Conservation (phyloP, 92 coral and sea anemone species). For the Pocillopora grandis region DNA sequence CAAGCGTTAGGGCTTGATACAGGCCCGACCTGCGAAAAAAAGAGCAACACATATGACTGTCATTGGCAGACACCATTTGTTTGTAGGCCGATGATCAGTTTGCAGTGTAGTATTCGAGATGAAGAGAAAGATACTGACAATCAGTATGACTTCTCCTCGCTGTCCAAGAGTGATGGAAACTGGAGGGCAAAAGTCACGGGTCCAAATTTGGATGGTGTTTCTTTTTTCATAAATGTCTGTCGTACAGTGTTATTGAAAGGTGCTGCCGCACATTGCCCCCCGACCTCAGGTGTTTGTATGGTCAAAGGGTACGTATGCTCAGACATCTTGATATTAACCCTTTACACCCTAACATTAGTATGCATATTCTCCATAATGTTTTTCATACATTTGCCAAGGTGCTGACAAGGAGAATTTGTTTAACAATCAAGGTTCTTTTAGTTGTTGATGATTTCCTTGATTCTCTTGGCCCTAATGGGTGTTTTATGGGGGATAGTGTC, state of each 20-base stretch:
- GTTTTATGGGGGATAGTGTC: too few species aligned
- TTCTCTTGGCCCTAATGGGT: not conserved
- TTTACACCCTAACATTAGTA: too few species aligned
- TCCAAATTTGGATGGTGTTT: conserved; percentile 1
- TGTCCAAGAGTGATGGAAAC: conserved; percentile 65
- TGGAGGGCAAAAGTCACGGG: conserved; percentile 65
- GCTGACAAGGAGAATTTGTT: too few species aligned
- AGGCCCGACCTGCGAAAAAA: conserved; percentile 41
- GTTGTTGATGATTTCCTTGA: not conserved
- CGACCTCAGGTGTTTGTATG: conserved; percentile 87
- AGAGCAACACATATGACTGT: conserved; percentile 23
- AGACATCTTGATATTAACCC: not conserved
- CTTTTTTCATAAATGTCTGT: conserved; percentile 85
- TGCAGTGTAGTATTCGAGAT: conserved; percentile 76
- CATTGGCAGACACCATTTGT: conserved; percentile 74
- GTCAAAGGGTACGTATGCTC: conserved; percentile 40
- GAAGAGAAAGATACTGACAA: conserved; percentile 29
- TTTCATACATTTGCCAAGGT: too few species aligned
- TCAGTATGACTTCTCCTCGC: conserved; percentile 75
- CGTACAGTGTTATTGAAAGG: conserved; percentile 59
- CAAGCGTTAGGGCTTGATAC: not conserved
- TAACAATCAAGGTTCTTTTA: too few species aligned
- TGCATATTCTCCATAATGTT: too few species aligned
- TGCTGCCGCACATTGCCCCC: conserved; percentile 55
- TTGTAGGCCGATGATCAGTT: conserved; percentile 78